Evolutionary conservation across 2,797 vertebrate species (phyloP).

Genomic region (Phrynocephalus guinanensis): DNA sequence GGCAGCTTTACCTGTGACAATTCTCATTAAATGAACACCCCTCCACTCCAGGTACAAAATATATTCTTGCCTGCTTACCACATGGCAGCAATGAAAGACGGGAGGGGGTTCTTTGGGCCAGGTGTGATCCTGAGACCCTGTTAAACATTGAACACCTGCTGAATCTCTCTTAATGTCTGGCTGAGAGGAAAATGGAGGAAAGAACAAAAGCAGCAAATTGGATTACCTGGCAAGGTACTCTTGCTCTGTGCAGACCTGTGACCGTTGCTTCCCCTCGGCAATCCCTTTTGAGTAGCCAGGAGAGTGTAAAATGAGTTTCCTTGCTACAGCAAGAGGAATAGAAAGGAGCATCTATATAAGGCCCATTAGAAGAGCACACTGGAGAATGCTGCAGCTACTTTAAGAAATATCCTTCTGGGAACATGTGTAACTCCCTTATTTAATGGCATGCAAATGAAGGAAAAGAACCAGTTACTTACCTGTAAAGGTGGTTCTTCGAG

Average conservation of each 20-base stretch:
- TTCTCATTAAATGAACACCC: background rate
- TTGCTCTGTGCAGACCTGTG: background rate
- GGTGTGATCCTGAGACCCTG: slow-evolving; percentile 34
- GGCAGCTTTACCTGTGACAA: background rate
- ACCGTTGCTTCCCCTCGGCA: background rate
- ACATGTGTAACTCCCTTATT: no score
- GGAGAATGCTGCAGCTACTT: background rate
- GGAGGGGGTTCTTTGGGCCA: background rate
- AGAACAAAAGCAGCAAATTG: slow-evolving; percentile 22
- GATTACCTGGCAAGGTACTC: background rate
- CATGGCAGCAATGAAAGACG: background rate
- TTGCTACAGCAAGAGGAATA: background rate
- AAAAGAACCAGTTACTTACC: no score
- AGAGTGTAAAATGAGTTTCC: background rate
- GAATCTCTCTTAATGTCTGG: no score
- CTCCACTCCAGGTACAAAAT: background rate
- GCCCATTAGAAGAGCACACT: background rate
- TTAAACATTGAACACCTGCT: slow-evolving; percentile 45
- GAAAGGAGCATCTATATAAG: background rate
- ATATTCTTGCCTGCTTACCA: background rate
- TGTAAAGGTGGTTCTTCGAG: no score
- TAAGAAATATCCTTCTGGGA: background rate
- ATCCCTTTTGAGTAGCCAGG: background rate
- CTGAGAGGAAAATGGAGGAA: background rate
- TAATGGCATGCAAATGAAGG: background rate